phyloP scores from a whole-genome alignment of 2,113 vertebrate genomes.

The Narcine bancroftii region DNA sequence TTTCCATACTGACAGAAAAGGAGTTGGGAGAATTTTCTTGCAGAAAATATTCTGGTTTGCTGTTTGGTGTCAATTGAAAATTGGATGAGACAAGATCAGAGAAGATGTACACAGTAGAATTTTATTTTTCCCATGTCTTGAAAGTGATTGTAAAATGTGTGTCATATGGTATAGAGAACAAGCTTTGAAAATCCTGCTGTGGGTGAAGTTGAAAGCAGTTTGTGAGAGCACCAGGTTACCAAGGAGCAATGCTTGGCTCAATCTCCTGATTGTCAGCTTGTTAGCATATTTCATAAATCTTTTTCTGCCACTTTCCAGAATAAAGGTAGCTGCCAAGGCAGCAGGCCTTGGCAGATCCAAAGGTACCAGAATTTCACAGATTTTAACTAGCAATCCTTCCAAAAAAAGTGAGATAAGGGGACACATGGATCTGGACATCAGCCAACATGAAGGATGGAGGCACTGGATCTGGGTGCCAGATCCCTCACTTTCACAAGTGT shows the following conservation, averaged over 20 bases:
- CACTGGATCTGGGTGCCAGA: background rate
- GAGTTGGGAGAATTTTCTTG: background rate
- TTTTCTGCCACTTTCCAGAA: conserved; percentile 1
- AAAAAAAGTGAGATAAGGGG: background rate
- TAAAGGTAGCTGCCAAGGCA: background rate
- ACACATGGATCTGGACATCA: background rate
- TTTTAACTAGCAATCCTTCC: background rate
- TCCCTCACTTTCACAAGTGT: background rate
- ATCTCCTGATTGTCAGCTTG: background rate
- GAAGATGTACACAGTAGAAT: too few species aligned
- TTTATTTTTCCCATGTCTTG: too few species aligned
- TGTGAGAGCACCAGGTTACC: background rate
- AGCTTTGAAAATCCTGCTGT: background rate
- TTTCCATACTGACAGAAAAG: background rate
- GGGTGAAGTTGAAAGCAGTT: background rate
- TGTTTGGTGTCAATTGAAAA: background rate
- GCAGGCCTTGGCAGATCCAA: background rate
- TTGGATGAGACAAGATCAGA: background rate
- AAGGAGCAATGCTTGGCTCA: background rate
- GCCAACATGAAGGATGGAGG: background rate
- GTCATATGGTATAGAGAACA: background rate
- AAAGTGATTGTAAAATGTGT: background rate
- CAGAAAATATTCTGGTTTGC: background rate
- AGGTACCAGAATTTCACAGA: background rate
- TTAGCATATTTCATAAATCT: background rate